phyloP scores from a whole-genome alignment of 30 jellyfish, hydroid and myxozoan genomes.

The Aurelia coerulea region DNA sequence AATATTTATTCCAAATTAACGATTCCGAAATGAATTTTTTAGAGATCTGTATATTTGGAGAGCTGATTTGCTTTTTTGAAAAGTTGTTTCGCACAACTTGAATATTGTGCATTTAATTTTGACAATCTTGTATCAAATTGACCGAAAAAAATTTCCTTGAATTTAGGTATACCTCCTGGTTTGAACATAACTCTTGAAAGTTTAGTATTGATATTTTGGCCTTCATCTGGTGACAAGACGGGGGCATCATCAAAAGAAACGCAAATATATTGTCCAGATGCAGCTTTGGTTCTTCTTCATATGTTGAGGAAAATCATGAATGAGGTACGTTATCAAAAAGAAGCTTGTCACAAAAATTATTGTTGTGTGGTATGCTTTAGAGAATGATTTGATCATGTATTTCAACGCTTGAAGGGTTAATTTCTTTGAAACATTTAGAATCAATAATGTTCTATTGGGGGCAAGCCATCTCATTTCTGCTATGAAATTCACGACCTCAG shows the following conservation, averaged over 20 bases:
- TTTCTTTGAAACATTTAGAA: too few species aligned
- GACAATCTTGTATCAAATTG: neutral
- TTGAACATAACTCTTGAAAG: conserved; percentile 61
- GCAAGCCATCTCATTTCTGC: too few species aligned
- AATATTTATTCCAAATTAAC: too few species aligned
- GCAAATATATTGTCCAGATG: conserved; percentile 85
- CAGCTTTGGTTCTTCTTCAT: conserved; percentile 86
- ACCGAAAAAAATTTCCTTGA: neutral
- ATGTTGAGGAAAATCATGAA: conserved; percentile 83
- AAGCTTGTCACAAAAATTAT: neutral
- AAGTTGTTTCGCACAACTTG: too few species aligned
- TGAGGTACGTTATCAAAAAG: conserved; percentile 26
- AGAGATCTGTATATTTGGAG: too few species aligned
- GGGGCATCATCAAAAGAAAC: conserved; percentile 4
- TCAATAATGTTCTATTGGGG: too few species aligned
- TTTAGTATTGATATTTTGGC: conserved; percentile 79
- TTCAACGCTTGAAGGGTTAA: too few species aligned
- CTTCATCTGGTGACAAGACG: conserved; percentile 39
- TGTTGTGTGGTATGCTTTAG: too few species aligned
- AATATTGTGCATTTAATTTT: neutral
- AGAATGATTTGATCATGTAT: too few species aligned
- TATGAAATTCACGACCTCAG: too few species aligned
- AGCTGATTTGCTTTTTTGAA: too few species aligned
- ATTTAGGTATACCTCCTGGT: conserved; percentile 66
- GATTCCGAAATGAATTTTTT: too few species aligned